Conservation (phyloP, 2,888 invertebrate species). For the Scotopteryx bipunctaria region DNA sequence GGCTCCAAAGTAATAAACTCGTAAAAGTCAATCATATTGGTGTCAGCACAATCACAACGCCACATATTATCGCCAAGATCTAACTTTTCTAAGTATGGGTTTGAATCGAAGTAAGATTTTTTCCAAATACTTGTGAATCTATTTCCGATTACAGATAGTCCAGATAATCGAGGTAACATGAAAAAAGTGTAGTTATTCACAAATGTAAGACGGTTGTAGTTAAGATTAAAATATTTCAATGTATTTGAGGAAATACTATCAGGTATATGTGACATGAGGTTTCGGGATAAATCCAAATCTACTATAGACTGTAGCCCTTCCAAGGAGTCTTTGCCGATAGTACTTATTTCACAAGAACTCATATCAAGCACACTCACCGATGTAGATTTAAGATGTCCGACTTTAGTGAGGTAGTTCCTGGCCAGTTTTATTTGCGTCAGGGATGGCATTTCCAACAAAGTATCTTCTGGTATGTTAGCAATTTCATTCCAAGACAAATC, state of each 20-base stretch:
- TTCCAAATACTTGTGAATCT: constrained; percentile 86
- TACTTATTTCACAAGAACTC: constrained; percentile 86
- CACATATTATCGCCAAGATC: constrained; percentile 89
- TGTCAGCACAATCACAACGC: constrained; percentile 88
- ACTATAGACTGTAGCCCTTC: constrained; percentile 83
- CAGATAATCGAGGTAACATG: constrained; percentile 83
- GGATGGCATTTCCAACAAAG: constrained; percentile 84
- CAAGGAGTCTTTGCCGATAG: constrained; percentile 82
- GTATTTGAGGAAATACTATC: constrained; percentile 84
- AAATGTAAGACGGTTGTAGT: constrained; percentile 83
- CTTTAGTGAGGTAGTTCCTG: constrained; percentile 84
- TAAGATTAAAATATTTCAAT: constrained; percentile 84
- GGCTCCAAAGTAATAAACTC: constrained; percentile 84
- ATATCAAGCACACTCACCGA: constrained; percentile 84
- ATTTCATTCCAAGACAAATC: constrained; percentile 89
- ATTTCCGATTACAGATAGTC: constrained; percentile 87
- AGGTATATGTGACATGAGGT: constrained; percentile 85
- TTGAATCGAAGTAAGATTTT: constrained; percentile 83
- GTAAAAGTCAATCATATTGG: constrained; percentile 84
- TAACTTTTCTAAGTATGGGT: constrained; percentile 83
- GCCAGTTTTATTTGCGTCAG: constrained; percentile 85
- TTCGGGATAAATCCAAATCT: constrained; percentile 86
- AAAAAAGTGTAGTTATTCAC: constrained; percentile 86
- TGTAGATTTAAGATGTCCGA: constrained; percentile 82
- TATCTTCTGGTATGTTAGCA: constrained; percentile 80